Base-by-base conservation (phyloP, 2,797 vertebrate genomes). In the Pseudomugil tenellus region DNA sequence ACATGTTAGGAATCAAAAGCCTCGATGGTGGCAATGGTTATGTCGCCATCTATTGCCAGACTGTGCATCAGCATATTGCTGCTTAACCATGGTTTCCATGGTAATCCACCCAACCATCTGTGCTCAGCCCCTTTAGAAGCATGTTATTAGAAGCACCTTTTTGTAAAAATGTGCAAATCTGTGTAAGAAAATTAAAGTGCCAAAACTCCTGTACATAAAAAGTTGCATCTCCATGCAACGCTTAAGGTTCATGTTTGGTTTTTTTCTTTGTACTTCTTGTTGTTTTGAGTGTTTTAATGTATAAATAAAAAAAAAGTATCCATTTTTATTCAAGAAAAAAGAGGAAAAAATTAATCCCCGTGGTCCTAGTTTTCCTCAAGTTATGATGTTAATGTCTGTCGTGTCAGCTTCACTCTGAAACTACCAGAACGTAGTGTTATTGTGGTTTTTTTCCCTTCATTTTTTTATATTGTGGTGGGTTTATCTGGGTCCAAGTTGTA, bases 401-500 rank as follows among this genome's bases (percentile, higher is more conserved):
- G 70, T 37, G 35, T 67, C 64, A 75, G 71, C 32, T 4, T 79
- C 58, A 80, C 53, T 41, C 57, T 79, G 61, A 79, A 71, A 58
- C 58, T 63, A 58, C 68, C 70, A 75, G 29, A 55, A 48, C 51
- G 53, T 74, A 39, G 59, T 75, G 63, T 37, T 35, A 11, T 75
- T 49, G 53, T 77, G 67, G 69, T 74, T 52, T 53, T 63, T 54
- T 70, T 63, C 19, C 3, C 19, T 8, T 43, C 19, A 17, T 23
- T 61, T 41, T 54, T 63, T 48, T 43, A 48, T 62, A 29, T 66
- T 71, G 68, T 54, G 62, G 80, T 84, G 77, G 83, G 76, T 56
- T 86, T 80, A 85, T 86, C 59, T 85, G 87, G 90, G 85, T 89
- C 90, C 85, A 90, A 86, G 74, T 84, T 88, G 84, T 84, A 73